Percentiles rank a stretch among this genome's conserved stretches.
phyloP scores from a whole-genome alignment of 2,113 vertebrate species.

The Chaetops frenatus region DNA sequence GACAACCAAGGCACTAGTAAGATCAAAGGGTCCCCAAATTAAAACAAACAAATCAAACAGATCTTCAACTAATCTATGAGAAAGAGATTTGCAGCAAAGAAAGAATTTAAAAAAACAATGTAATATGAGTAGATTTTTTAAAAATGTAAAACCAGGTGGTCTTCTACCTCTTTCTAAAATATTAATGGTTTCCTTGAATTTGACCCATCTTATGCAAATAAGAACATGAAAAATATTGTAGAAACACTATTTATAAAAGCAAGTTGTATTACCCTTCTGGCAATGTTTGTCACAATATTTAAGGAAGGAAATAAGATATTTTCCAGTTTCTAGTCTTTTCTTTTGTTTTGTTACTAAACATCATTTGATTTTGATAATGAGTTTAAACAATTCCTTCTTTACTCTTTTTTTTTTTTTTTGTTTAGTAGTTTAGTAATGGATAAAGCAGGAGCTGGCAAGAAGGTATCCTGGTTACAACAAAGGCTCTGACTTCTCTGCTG shows the following conservation, averaged over 20 bases:
- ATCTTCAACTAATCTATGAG: background rate
- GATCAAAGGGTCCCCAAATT: background rate
- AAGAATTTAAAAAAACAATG: background rate
- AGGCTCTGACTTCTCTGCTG: conserved; percentile 51
- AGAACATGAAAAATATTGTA: background rate
- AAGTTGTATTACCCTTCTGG: background rate
- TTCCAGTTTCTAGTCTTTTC: background rate
- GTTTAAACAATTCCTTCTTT: conserved; percentile 53
- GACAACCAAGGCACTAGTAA: background rate
- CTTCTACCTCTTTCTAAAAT: background rate
- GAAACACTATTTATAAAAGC: background rate
- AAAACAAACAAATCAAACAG: background rate
- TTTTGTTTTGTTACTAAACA: conserved; percentile 37
- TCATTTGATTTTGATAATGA: conserved; percentile 53
- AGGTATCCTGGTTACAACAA: conserved; percentile 59
- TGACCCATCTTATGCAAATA: background rate
- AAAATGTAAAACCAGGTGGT: background rate
- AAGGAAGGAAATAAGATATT: conserved; percentile 10
- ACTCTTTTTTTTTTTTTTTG: background rate
- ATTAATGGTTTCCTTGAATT: background rate
- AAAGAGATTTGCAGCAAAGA: background rate
- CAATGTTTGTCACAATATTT: background rate
- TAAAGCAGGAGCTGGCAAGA: conserved; percentile 55
- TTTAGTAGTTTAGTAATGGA: conserved; percentile 55
- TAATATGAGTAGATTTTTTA: background rate